These are phyloP conservation scores for Semaprochilodus insignis DNA, from an alignment of 2,797 vertebrate species.

Conservation along the genomic window DNA sequence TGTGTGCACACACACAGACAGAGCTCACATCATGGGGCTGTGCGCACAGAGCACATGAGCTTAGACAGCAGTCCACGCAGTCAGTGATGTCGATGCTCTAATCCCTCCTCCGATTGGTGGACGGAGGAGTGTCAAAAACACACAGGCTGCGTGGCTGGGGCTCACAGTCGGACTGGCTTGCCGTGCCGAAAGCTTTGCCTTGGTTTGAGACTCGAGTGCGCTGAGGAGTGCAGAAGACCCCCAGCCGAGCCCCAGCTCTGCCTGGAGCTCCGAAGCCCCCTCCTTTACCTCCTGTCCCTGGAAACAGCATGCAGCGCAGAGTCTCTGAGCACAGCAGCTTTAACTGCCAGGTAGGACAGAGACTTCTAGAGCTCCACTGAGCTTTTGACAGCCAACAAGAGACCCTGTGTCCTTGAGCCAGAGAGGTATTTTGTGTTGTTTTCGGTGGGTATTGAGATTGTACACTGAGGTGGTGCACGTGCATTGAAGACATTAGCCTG, in stretches of 20 bases:
- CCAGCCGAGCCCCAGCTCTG: conserved; percentile 37
- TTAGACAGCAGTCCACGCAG: conserved; percentile 44
- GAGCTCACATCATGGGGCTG: conserved; percentile 20
- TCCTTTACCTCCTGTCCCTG: conserved; percentile 24
- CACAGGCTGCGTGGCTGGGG: conserved; percentile 30
- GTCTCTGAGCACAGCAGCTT: conserved; percentile 53
- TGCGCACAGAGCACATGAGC: conserved; percentile 17
- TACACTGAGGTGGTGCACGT: neutral
- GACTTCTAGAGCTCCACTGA: conserved; percentile 13
- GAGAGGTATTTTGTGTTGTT: conserved; percentile 12
- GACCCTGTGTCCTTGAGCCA: conserved; percentile 38
- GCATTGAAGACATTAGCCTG: neutral
- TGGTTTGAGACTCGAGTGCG: conserved; percentile 30
- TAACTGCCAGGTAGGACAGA: conserved; percentile 62
- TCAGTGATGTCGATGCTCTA: conserved; percentile 51
- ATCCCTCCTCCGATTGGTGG: conserved; percentile 51
- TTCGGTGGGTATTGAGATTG: neutral
- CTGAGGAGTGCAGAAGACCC: conserved; percentile 41
- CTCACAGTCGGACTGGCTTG: conserved; percentile 43
- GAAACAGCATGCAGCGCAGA: conserved; percentile 59
- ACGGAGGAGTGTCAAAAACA: conserved; percentile 39
- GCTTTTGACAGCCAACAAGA: neutral
- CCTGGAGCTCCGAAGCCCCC: conserved; percentile 32
- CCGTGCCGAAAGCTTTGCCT: conserved; percentile 35
- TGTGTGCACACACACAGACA: conserved; percentile 7